These are phyloP conservation scores for Streptopelia turtur DNA, from an alignment of 2,797 vertebrate genomes.

Conservation along the genomic window DNA sequence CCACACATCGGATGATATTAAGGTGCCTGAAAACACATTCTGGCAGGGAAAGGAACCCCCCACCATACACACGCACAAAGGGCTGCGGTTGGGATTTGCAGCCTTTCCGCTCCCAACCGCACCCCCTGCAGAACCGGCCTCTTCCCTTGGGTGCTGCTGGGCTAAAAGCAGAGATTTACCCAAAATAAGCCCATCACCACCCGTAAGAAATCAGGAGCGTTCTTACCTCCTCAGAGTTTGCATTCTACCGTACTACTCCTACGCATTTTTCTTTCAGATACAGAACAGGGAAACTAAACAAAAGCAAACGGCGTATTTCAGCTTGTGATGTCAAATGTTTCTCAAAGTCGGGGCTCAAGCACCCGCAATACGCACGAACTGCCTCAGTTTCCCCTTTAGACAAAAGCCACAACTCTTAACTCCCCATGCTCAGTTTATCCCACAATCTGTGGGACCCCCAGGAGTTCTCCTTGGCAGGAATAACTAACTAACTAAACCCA, in stretches of 20 bases:
- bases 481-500: background rate
- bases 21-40: background rate
- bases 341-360: background rate
- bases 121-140: background rate
- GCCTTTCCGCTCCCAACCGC: background rate
- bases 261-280: background rate
- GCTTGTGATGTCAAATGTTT: background rate
- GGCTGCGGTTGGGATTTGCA: background rate
- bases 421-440: background rate
- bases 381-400: background rate
- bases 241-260: background rate
- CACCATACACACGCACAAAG: background rate
- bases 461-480: background rate
- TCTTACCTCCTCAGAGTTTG: background rate
- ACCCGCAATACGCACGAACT: background rate
- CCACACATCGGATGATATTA: background rate
- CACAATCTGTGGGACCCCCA: background rate
- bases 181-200: background rate
- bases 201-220: accelerated
- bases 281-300: background rate
- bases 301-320: background rate
- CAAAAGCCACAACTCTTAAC: background rate
- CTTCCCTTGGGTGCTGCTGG: background rate
- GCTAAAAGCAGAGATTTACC: background rate
- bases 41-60: background rate